Conservation (phyloP, 2,113 vertebrate species). For the Pachypanchax playfairii region DNA sequence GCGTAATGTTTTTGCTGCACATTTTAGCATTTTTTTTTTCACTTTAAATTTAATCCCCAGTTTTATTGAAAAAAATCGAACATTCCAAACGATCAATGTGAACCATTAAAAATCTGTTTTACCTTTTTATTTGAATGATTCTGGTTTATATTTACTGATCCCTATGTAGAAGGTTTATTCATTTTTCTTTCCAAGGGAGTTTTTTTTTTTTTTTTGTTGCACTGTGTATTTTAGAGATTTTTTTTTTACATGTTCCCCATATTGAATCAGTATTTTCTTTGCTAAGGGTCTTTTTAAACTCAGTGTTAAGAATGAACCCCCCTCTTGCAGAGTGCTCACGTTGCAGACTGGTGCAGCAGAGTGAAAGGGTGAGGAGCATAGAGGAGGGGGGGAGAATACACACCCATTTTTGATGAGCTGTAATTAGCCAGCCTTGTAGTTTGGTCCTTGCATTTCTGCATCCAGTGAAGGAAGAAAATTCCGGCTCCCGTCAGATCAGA, state of each 20-base stretch:
- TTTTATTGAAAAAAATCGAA: not conserved
- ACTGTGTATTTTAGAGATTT: not conserved
- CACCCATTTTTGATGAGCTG: conserved; percentile 65
- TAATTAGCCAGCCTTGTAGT: conserved; percentile 38
- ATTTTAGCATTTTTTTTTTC: not conserved
- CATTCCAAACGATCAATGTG: not conserved
- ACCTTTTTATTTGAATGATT: conserved; percentile 1
- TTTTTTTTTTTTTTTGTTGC: no score
- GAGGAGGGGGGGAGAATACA: conserved; percentile 27
- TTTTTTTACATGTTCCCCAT: no score
- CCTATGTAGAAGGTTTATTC: not conserved
- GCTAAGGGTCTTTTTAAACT: not conserved
- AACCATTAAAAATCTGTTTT: not conserved
- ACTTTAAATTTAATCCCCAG: not conserved
- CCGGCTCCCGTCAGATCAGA: conserved; percentile 23
- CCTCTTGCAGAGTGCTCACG: conserved; percentile 9
- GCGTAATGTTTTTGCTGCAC: not conserved
- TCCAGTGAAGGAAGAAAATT: conserved; percentile 33
- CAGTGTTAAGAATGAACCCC: not conserved
- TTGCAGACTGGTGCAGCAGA: conserved; percentile 64
- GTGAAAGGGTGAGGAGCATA: conserved; percentile 34
- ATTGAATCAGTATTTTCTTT: no score
- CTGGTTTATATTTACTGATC: conserved; percentile 6
- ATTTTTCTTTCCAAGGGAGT: no score
- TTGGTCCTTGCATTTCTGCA: conserved; percentile 38